phyloP scores from a whole-genome alignment of 2,113 vertebrate species.

The Passer montanus region DNA sequence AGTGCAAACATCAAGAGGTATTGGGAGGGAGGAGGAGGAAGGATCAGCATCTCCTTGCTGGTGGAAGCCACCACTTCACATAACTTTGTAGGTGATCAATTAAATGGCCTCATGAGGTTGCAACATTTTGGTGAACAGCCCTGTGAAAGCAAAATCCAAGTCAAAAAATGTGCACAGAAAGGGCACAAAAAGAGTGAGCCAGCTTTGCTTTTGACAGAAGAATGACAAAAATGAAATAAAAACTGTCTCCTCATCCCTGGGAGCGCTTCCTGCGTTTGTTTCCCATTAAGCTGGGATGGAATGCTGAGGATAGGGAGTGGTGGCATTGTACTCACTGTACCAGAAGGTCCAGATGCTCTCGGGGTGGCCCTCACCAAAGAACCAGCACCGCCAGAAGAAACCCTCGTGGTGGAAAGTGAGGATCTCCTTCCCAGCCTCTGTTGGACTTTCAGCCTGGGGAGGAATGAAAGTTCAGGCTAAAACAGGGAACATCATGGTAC shows the following conservation, averaged over 20 bases:
- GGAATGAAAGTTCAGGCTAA: neutral
- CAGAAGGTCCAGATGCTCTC: slow-evolving; percentile 81
- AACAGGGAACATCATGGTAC: too few relatives aligned
- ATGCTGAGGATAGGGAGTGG: accelerated
- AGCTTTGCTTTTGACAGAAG: neutral
- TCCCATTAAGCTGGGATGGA: neutral
- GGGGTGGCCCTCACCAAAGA: slow-evolving; percentile 74
- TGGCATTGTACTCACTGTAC: slow-evolving; percentile 78
- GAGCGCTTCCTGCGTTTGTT: neutral
- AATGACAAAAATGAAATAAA: neutral
- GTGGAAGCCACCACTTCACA: neutral
- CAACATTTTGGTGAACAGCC: neutral
- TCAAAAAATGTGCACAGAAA: neutral
- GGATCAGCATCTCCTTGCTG: neutral
- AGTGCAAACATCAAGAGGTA: neutral
- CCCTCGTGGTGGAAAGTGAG: slow-evolving; percentile 85
- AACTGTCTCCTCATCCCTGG: neutral
- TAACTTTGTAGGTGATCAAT: neutral
- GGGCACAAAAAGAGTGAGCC: neutral
- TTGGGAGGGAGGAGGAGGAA: too few relatives aligned
- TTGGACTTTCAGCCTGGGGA: neutral
- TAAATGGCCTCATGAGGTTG: neutral
- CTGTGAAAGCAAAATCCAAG: neutral
- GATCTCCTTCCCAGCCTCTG: neutral
- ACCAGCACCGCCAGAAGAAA: slow-evolving; percentile 87